Conservation (phyloP, 2,113 vertebrate species). For the Notarius quadriscutis region DNA sequence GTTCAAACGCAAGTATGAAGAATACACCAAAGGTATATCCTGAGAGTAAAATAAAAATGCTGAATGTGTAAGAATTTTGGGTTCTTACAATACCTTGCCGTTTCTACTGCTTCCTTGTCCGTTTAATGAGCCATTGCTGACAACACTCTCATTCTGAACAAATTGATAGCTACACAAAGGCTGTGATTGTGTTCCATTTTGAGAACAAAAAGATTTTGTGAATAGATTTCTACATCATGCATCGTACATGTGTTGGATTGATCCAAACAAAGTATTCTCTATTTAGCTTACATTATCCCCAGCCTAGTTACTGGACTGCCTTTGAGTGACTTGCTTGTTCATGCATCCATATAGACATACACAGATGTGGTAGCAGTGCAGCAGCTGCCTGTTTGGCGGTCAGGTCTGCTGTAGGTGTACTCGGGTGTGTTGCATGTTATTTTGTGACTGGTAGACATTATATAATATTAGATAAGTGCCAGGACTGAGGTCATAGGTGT, state of each 20-base stretch:
- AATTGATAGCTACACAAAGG: constrained; percentile 3
- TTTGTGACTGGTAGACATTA: constrained; percentile 11
- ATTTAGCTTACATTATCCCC: constrained; percentile 18
- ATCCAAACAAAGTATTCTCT: not conserved
- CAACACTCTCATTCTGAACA: constrained; percentile 21
- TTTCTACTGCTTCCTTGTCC: not conserved
- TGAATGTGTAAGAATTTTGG: not conserved
- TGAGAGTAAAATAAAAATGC: not conserved
- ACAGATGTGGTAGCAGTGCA: not conserved
- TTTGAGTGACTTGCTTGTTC: constrained; percentile 29
- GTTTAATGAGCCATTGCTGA: constrained; percentile 18
- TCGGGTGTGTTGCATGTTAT: constrained; percentile 33
- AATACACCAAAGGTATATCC: not conserved
- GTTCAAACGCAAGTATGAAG: not conserved
- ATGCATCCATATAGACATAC: constrained; percentile 20
- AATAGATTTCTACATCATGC: constrained; percentile 6
- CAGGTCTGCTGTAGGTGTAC: constrained; percentile 24
- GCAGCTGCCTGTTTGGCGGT: constrained; percentile 13
- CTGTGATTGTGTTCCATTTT: constrained; percentile 5
- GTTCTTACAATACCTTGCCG: not conserved
- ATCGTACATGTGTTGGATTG: constrained; percentile 12
- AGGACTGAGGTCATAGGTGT: constrained; percentile 26
- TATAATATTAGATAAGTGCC: constrained; percentile 35
- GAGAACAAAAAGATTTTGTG: constrained; percentile 14
- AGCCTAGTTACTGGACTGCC: constrained; percentile 13